Evolutionary conservation across 2,797 vertebrate species (phyloP), one percentile per base, ranked within the genome.

Genomic region (Selene dorsalis): DNA sequence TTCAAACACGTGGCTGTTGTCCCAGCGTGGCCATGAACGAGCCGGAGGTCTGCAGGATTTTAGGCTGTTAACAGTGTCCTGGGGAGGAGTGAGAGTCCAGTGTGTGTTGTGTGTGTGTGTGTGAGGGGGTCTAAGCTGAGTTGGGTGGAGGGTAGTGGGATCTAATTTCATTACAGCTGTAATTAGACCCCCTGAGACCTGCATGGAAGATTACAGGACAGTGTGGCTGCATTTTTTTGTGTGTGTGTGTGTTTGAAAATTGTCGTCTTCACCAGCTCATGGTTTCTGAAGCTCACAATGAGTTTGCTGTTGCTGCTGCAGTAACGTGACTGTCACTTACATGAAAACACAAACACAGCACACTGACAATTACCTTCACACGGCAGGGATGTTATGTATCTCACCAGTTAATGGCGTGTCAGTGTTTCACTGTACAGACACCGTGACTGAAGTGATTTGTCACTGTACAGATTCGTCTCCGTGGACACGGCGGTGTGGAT

Each of bases 101-200:
- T 18, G n/a, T 77, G 71, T 77, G 71, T 75, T n/a, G 52, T 55
- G 62, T 64, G 32, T 35, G 32, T 74, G 60, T 73, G 53, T n/a
- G 24, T 8, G 61, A 26, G 30, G 17, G n/a, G 14, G 52, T n/a
- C 1, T 43, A 16, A 47, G 43, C 6, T 47, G 16, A 47, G 3
- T 11, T 12, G 18, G 45, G 20, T 11, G 11, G 55, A 45, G 55
- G 39, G 18, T 6, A 16, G 24, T 35, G 28, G 67, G 30, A 47
- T 47, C 45, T 47, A 47, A 47, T 68, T 69, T 59, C 84, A 62
- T 72, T 80, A 61, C 77, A 77, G 69, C 71, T 85, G 82, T 91
- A 92, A 93, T 91, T 88, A 89, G 87, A 88, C 86, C 90, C 83
- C 72, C 77, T 30, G 86, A 90, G 90, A 89, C 80, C 75, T 75